Base-by-base conservation (phyloP, 2,888 invertebrate genomes). In the Drosophila niveifrons region DNA sequence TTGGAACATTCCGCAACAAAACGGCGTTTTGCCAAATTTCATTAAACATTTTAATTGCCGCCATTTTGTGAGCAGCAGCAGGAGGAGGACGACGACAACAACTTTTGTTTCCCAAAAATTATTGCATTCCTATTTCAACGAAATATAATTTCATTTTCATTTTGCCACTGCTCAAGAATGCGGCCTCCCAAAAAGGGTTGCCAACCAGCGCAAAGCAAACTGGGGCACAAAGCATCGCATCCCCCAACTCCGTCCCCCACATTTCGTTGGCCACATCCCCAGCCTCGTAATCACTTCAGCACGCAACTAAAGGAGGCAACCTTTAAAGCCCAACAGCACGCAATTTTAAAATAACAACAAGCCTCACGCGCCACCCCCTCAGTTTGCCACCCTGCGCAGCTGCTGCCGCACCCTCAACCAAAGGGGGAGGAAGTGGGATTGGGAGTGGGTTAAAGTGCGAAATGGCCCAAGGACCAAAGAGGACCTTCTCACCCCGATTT, bases 21-120 rank as follows among this genome's bases (percentile, higher is more conserved):
- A 72, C 67, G 68, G 43, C 69, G 64, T 70, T 85, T 82, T 70
- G 72, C 65, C 63, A 71, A 88, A 85, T 86, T 86, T 86, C 86
- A 86, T 88, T 89, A 79, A 88, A 84, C 84, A 88, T 88, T 88
- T 89, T 89, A 88, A 88, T 89, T 89, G 75, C 88, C 77, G 55
- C 68, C 78, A 80, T 80, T 84, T 82, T 87, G 82, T 64, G 67
- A 50, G 51, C 43, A 46, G 58, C 23, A 11, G 17, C 0, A 8
- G 1, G 52, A 9, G 8, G 6, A 18, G 18, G 9, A 28, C 4
- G 17, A n/a, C 17, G n/a, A 15, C 34, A 4, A 23, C 2, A n/a
- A 72, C 75, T 82, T 82, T 79, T 66, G 73, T 75, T 72, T 36
- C 58, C 66, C 23, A 8, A 52, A 41, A 72, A 82, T 83, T 68